Percentiles rank a stretch among this genome's conserved stretches.
These are phyloP conservation scores for Lepas anatifera DNA, from an alignment of 2,888 invertebrate species.

Conservation along the genomic window DNA sequence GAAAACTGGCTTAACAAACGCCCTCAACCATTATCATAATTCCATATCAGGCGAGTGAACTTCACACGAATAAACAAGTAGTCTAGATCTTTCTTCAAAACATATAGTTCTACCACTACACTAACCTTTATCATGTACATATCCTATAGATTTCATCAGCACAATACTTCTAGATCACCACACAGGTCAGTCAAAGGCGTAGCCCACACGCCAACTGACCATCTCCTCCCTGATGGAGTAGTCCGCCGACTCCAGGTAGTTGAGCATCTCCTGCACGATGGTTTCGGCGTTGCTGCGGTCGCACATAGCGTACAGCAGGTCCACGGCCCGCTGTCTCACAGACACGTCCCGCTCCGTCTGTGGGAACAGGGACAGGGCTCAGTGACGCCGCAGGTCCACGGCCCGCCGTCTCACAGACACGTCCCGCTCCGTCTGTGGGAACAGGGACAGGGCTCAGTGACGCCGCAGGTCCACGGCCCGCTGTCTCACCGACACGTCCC, in stretches of 20 bases:
- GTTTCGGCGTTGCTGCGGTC: slow-evolving; percentile 98
- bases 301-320: slow-evolving; percentile 98
- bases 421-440: slow-evolving; percentile 77
- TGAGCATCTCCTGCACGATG: slow-evolving; percentile 98
- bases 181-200: too few relatives aligned
- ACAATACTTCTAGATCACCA: too few relatives aligned
- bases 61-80: too few relatives aligned
- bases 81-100: too few relatives aligned
- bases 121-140: too few relatives aligned
- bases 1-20: too few relatives aligned
- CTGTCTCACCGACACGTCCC: slow-evolving; percentile 94
- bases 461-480: slow-evolving; percentile 92
- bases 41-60: too few relatives aligned
- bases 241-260: slow-evolving; percentile 97
- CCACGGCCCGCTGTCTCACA: slow-evolving; percentile 94
- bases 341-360: slow-evolving; percentile 96
- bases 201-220: slow-evolving; percentile 42
- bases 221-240: slow-evolving; percentile 99
- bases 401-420: slow-evolving; percentile 96
- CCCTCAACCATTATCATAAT: too few relatives aligned
- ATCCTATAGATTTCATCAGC: too few relatives aligned
- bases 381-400: slow-evolving; percentile 51
- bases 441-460: too few relatives aligned
- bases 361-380: background rate
- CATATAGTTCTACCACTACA: too few relatives aligned